phyloP scores from a whole-genome alignment of 1,140 invertebrate species.

The Drepana arcuata region DNA sequence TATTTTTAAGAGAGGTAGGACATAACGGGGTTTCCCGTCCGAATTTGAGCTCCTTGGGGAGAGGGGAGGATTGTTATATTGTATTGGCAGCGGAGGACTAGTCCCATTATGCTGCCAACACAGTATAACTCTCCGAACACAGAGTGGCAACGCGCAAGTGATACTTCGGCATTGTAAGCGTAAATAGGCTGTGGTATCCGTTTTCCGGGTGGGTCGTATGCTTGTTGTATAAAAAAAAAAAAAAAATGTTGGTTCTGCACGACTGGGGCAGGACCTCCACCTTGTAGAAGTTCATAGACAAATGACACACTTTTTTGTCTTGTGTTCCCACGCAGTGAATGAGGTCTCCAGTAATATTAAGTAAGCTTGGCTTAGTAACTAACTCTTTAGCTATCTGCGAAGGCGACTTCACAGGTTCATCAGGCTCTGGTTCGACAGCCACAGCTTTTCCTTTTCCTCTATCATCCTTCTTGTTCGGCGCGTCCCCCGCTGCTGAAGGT shows the following conservation, averaged over 20 bases:
- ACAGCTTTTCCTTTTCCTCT: background rate
- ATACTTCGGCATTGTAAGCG: too few relatives aligned
- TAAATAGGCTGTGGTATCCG: background rate
- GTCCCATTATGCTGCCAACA: background rate
- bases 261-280: background rate
- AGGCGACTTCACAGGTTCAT: slow-evolving; percentile 32
- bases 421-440: slow-evolving; percentile 10
- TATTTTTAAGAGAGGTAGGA: too few relatives aligned
- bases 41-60: background rate
- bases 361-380: too few relatives aligned
- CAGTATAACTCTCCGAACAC: too few relatives aligned
- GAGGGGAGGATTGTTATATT: background rate
- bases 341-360: slow-evolving; percentile 1
- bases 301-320: background rate
- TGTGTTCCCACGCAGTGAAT: background rate
- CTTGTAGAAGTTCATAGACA: background rate
- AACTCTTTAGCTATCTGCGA: slow-evolving; percentile 40
- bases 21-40: too few relatives aligned
- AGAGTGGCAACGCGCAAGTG: too few relatives aligned
- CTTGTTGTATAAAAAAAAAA: background rate
- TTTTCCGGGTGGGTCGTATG: too few relatives aligned
- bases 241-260: background rate
- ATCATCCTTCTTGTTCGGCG: slow-evolving; percentile 19
- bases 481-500: slow-evolving; percentile 25
- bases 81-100: background rate